These are phyloP conservation scores for Siniperca knerii DNA, from an alignment of 2,113 vertebrate species.

Conservation along the genomic window DNA sequence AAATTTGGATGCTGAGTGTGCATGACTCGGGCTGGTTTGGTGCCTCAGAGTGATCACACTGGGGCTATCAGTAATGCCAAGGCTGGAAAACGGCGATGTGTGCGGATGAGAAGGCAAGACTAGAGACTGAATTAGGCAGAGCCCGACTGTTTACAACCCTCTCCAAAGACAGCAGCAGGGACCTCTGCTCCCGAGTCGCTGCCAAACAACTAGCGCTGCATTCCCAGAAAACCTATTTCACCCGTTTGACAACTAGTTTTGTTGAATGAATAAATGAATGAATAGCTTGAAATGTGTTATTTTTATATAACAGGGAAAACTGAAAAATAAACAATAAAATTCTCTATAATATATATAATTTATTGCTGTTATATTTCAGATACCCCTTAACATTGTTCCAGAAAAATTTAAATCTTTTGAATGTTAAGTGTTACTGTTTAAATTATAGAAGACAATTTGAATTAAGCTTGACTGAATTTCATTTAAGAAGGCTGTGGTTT, in stretches of 20 bases:
- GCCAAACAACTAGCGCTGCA: slow-evolving; percentile 49
- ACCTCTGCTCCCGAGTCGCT: slow-evolving; percentile 39
- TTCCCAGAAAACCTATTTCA: slow-evolving; percentile 49
- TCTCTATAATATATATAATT: slow-evolving; percentile 83
- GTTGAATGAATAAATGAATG: slow-evolving; percentile 61
- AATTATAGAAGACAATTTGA: slow-evolving; percentile 63
- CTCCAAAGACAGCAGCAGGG: slow-evolving; percentile 65
- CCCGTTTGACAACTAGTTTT: slow-evolving; percentile 51
- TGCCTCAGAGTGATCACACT: slow-evolving; percentile 16
- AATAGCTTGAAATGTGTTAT: slow-evolving; percentile 77
- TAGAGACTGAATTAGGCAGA: slow-evolving; percentile 44
- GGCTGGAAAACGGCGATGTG: slow-evolving; percentile 37
- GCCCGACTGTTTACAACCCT: slow-evolving; percentile 66
- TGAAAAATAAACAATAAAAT: slow-evolving; percentile 68
- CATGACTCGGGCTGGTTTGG: slow-evolving; percentile 23
- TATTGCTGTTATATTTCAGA: slow-evolving; percentile 79
- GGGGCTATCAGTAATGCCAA: slow-evolving; percentile 19
- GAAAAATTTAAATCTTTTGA: slow-evolving; percentile 42
- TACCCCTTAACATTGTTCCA: slow-evolving; percentile 56
- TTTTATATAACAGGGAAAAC: slow-evolving; percentile 78
- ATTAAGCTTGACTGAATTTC: slow-evolving; percentile 55
- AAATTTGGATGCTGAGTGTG: slow-evolving; percentile 46
- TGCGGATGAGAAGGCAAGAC: slow-evolving; percentile 29
- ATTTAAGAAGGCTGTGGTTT: slow-evolving; percentile 56
- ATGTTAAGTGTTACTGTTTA: slow-evolving; percentile 65